A percentile compares a stretch with the other conserved stretches of the same genome.
phyloP scores from a whole-genome alignment of 2,797 vertebrate genomes.

The Pseudocheirus occidentalis region DNA sequence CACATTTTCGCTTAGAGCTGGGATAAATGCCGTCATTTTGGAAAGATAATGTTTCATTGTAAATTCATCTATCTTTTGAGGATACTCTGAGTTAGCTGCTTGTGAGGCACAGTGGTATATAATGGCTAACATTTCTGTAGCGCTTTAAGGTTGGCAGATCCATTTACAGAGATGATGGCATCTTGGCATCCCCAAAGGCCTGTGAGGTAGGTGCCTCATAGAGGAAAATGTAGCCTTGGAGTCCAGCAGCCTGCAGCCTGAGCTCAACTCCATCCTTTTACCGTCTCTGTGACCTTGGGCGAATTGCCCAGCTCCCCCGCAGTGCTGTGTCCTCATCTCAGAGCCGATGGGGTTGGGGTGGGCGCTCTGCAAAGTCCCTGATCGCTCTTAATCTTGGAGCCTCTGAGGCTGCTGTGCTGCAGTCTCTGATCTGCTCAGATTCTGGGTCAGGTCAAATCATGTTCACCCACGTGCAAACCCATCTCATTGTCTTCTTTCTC shows the following conservation, averaged over 20 bases:
- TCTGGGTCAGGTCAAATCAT: not conserved
- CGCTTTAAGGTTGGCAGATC: not conserved
- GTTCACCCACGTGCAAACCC: not conserved
- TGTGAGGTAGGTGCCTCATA: not conserved
- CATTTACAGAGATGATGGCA: not conserved
- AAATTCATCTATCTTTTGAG: not conserved
- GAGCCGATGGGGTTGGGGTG: not conserved
- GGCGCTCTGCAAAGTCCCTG: not conserved
- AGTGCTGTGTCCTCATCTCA: not conserved
- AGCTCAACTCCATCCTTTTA: not conserved
- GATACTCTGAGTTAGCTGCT: not conserved
- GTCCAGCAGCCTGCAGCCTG: not conserved
- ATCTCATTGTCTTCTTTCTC: not conserved
- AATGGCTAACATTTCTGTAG: not conserved
- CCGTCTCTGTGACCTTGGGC: not conserved
- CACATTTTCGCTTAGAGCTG: not conserved
- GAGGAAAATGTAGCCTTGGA: not conserved
- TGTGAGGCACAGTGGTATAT: not conserved
- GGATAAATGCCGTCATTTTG: not conserved
- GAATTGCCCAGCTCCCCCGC: too few species aligned
- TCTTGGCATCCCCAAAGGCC: not conserved
- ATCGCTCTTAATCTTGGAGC: not conserved
- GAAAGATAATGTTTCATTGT: not conserved
- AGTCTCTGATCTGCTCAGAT: not conserved
- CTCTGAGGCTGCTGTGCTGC: not conserved